These are phyloP conservation scores for Pimephales promelas DNA, from an alignment of 2,113 vertebrate genomes.

Conservation along the genomic window DNA sequence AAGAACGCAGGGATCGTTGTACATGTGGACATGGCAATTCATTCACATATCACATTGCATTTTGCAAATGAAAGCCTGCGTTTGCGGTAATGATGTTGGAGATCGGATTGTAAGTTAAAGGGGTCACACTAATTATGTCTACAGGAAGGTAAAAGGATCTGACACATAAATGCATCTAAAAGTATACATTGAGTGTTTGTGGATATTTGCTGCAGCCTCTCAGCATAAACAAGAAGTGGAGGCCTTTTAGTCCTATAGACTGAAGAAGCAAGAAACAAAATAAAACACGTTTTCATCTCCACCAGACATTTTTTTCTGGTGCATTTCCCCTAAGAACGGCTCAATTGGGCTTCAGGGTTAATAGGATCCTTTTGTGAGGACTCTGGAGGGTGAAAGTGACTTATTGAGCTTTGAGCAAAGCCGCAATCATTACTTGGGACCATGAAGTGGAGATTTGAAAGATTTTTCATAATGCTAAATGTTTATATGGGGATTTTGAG, in stretches of 20 bases:
- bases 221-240: constrained; percentile 24
- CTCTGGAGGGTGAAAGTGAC: constrained; percentile 9
- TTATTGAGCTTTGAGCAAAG: constrained; percentile 3
- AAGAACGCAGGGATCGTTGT: constrained; percentile 15
- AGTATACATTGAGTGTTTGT: constrained; percentile 19
- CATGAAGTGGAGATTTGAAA: constrained; percentile 6
- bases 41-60: constrained; percentile 2
- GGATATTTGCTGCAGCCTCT: constrained; percentile 41
- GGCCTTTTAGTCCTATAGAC: constrained; percentile 18
- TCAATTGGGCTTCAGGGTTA: not conserved
- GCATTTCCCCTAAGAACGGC: constrained; percentile 7
- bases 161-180: constrained; percentile 3
- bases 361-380: constrained; percentile 15
- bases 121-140: constrained; percentile 13
- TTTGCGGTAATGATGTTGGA: constrained; percentile 20
- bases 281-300: constrained; percentile 44
- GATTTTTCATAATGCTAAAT: constrained; percentile 22
- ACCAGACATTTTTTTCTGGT: constrained; percentile 29
- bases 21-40: not conserved
- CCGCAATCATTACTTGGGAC: not conserved
- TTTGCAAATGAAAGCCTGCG: constrained; percentile 12
- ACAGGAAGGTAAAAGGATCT: not conserved
- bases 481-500: constrained; percentile 21
- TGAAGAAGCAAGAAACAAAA: constrained; percentile 41
- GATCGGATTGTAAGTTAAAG: constrained; percentile 34